Evolutionary conservation across 2,797 vertebrate genomes (phyloP).

Genomic region (Malurus leucopterus): DNA sequence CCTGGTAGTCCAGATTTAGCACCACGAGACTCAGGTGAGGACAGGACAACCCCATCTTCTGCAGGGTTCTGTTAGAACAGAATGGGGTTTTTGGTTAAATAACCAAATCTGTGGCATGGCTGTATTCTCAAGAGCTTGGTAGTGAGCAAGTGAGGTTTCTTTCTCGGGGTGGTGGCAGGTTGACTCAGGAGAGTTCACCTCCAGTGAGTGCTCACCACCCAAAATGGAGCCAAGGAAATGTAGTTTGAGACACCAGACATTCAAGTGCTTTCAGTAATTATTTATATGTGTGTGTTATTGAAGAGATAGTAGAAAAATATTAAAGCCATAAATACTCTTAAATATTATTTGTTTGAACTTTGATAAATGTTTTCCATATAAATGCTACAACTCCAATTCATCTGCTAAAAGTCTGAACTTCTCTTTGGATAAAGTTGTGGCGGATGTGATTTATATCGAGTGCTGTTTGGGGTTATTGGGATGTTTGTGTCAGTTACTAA

Average conservation of each 20-base stretch:
- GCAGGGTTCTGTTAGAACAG: background rate
- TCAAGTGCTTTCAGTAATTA: background rate
- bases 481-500: background rate
- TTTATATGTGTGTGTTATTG: background rate
- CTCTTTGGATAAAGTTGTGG: background rate
- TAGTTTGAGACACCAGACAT: background rate
- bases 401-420: background rate
- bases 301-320: constrained; percentile 42
- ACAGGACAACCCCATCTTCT: background rate
- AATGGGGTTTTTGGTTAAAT: background rate
- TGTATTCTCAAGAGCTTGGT: background rate
- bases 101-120: background rate
- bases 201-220: background rate
- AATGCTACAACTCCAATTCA: background rate
- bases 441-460: background rate
- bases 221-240: background rate
- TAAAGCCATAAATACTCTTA: constrained; percentile 39
- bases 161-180: background rate
- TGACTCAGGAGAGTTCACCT: background rate
- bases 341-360: constrained; percentile 46
- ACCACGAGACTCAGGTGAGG: background rate
- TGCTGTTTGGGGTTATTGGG: background rate
- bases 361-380: constrained; percentile 46
- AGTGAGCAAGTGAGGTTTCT: background rate
- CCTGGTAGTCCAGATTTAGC: background rate